These are phyloP conservation scores for Cepaea nemoralis DNA, from an alignment of 1,140 invertebrate genomes.

Conservation along the genomic window DNA sequence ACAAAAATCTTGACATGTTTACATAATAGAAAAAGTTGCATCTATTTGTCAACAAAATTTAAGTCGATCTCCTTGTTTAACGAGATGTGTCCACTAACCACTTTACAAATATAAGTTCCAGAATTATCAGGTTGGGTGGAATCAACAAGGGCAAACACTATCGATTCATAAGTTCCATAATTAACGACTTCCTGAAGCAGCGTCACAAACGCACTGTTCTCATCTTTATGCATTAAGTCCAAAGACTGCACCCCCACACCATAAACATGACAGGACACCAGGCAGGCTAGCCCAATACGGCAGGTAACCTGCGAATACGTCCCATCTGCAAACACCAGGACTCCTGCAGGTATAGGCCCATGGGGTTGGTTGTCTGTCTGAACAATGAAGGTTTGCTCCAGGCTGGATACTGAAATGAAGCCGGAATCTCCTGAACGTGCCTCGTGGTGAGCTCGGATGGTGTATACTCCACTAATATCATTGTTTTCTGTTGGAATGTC, in stretches of 20 bases:
- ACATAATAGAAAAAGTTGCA: too few species aligned
- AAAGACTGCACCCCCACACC: background rate
- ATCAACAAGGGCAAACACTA: background rate
- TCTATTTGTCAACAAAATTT: background rate
- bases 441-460: background rate
- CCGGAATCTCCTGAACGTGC: background rate
- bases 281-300: background rate
- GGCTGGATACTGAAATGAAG: background rate
- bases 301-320: background rate
- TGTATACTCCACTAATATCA: background rate
- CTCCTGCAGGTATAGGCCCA: background rate
- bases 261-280: background rate
- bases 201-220: background rate
- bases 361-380: background rate
- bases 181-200: background rate
- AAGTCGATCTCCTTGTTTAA: conserved; percentile 1
- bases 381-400: background rate
- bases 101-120: background rate
- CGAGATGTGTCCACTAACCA: background rate
- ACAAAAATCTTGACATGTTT: too few species aligned
- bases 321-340: background rate
- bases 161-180: background rate
- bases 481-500: background rate
- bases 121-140: background rate
- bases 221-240: background rate